Conservation (phyloP, 2,888 invertebrate genomes). For the Drosophila diplacantha region DNA sequence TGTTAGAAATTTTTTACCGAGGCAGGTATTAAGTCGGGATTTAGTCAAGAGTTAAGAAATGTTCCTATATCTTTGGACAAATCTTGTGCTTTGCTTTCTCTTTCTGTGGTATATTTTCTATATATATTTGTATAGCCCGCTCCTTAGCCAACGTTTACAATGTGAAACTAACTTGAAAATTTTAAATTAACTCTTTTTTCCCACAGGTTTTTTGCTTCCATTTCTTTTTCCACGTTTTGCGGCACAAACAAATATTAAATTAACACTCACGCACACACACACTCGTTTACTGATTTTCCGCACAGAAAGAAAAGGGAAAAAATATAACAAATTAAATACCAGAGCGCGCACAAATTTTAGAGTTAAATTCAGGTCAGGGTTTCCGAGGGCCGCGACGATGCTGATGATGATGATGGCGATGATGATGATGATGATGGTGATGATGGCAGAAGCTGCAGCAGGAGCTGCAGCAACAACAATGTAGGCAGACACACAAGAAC, state of each 20-base stretch:
- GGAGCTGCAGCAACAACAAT: constrained; percentile 36
- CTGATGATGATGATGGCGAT: constrained; percentile 4
- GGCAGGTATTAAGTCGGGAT: no score
- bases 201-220: neutral
- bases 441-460: constrained; percentile 38
- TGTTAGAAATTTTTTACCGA: neutral
- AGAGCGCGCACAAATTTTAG: constrained; percentile 54
- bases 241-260: constrained; percentile 56
- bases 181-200: constrained; percentile 24
- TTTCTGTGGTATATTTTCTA: neutral
- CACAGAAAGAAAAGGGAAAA: constrained; percentile 25
- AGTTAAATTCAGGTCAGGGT: constrained; percentile 67
- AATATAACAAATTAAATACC: constrained; percentile 40
- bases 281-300: constrained; percentile 45
- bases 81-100: neutral
- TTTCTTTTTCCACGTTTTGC: neutral
- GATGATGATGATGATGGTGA: constrained; percentile 26
- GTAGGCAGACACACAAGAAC: constrained; percentile 34
- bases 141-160: constrained; percentile 6
- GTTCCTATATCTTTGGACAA: neutral
- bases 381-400: constrained; percentile 52
- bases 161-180: constrained; percentile 33
- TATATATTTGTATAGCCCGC: neutral
- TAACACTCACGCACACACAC: constrained; percentile 44
- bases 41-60: neutral